Conservation (phyloP, 2,888 invertebrate species). For the Himalopsyche japonica region DNA sequence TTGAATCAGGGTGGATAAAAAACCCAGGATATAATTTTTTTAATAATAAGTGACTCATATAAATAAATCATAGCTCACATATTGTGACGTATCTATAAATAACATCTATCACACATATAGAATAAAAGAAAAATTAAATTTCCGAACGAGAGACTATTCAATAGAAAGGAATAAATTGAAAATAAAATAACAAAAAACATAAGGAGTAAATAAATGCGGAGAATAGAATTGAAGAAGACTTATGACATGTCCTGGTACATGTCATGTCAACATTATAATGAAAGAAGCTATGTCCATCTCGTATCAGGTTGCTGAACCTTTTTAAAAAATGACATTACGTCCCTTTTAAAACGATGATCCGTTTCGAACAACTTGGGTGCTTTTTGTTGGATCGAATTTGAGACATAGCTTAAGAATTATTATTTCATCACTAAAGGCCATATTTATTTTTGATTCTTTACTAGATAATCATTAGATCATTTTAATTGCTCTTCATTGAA, state of each 20-base stretch:
- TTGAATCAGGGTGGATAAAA: no score
- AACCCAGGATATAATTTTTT: no score
- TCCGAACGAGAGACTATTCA: conserved; percentile 16
- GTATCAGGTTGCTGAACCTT: conserved; percentile 28
- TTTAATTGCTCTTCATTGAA: no score
- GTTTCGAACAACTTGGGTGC: not conserved
- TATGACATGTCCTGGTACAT: conserved; percentile 10
- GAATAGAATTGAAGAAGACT: conserved; percentile 12
- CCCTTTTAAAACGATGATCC: conserved; percentile 17
- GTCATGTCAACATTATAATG: conserved; percentile 20
- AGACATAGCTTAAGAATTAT: not conserved
- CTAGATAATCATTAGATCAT: no score
- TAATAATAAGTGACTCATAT: no score
- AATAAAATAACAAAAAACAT: conserved; percentile 13
- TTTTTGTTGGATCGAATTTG: not conserved
- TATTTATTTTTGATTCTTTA: no score
- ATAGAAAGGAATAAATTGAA: conserved; percentile 3
- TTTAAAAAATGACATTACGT: conserved; percentile 29
- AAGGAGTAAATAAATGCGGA: conserved; percentile 2
- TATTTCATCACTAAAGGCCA: no score
- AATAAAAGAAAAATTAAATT: conserved; percentile 27
- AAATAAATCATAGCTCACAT: not conserved
- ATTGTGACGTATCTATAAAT: not conserved
- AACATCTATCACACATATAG: not conserved
- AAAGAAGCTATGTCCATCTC: conserved; percentile 14